Base-by-base conservation (phyloP, 2,797 vertebrate genomes). In the Pristis pectinata region DNA sequence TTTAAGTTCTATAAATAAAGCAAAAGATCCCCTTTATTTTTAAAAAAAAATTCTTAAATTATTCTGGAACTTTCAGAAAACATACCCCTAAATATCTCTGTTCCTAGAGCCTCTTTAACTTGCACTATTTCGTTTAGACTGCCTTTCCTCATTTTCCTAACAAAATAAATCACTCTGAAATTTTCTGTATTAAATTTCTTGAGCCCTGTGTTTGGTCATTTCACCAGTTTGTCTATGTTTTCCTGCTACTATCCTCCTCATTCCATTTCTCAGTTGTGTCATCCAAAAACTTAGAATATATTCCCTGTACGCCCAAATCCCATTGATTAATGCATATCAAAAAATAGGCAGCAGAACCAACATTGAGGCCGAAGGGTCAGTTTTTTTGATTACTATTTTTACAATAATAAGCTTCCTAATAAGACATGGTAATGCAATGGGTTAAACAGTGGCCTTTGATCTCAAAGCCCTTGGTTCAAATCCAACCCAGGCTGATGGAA, bases 361-460 rank as follows among this genome's bases (percentile, higher is more conserved):
- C 44, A 83, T 9, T 53, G 80, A 27, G 6, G 17, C 80, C 49
- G 44, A 44, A 74, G 80, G 80, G 44, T 83, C 22, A 27, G 44
- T 83, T 74, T 74, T 44, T 87, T n/a, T 89, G 15, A 89, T 89
- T 22, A 61, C 22, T 61, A 61, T 89, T 64, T 61, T n/a, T 61
- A 61, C 85, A 59, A 89, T 89, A 89, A 89, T 17, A 89, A 89
- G 61, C 56, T 87, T 59, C 56, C 19, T 64, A 64, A 89, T 89
- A 61, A 61, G 56, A 61, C 3, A 89, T 59, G 53, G 85, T 37
- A 89, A 89, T 61, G 27, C 34, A 91, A 7, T 91, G n/a, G 37
- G n/a, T 67, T 91, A 91, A n/a, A 67, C 87, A 41, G 17, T 41
- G 87, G 59, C n/a, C 59, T 91, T 67, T 91, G 87, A 91, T 67